These are phyloP conservation scores for Holocentrus rufus DNA, from an alignment of 2,797 vertebrate genomes.

Conservation along the genomic window DNA sequence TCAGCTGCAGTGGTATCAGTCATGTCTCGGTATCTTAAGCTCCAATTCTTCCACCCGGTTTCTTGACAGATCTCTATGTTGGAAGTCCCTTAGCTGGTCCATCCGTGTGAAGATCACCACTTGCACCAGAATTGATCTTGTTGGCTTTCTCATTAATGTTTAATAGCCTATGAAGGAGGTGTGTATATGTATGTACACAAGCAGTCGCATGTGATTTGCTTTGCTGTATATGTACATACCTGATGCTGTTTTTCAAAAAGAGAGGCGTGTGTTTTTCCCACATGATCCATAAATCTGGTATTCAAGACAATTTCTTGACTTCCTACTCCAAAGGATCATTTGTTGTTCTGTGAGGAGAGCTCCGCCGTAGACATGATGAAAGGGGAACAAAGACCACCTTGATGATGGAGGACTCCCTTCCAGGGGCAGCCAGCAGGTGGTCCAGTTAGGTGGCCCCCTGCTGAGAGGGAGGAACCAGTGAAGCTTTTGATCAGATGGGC, in stretches of 20 bases:
- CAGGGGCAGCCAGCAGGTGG: conserved; percentile 55
- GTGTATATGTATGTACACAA: no score
- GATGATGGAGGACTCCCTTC: conserved; percentile 52
- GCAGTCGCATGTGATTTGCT: not conserved
- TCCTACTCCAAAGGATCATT: conserved; percentile 32
- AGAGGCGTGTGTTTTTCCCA: conserved; percentile 2
- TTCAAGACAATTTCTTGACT: conserved; percentile 11
- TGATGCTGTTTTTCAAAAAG: no score
- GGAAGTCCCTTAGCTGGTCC: conserved; percentile 13
- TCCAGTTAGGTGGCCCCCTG: conserved; percentile 65
- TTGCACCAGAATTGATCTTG: conserved; percentile 35
- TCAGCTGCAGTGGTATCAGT: conserved; percentile 43
- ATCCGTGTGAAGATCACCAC: conserved; percentile 53
- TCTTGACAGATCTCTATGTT: conserved; percentile 40
- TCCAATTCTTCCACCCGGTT: conserved; percentile 31
- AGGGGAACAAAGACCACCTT: conserved; percentile 66
- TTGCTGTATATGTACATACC: not conserved
- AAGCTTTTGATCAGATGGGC: not conserved
- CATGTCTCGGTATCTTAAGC: conserved; percentile 39
- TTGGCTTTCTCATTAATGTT: conserved; percentile 47
- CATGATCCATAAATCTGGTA: conserved; percentile 14
- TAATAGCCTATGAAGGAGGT: conserved; percentile 4
- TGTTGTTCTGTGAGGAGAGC: conserved; percentile 56
- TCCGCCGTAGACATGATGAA: conserved; percentile 45
- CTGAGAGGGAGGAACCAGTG: conserved; percentile 39